Conservation (phyloP, 2,888 invertebrate species). For the Megalurothrips usitatus region DNA sequence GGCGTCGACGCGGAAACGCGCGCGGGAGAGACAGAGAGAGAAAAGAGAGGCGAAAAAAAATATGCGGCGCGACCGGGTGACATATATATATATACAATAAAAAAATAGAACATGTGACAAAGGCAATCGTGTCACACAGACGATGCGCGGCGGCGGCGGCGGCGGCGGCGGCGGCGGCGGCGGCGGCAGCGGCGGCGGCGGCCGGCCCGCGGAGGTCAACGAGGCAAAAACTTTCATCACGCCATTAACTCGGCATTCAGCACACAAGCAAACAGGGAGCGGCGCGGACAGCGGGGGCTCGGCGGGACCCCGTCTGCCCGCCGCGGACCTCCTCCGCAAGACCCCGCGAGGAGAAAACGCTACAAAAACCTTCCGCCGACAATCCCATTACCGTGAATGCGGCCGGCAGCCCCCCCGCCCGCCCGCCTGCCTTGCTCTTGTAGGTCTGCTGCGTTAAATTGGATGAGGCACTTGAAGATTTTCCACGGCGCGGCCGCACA, state of each 20-base stretch:
- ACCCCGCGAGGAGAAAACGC: neutral
- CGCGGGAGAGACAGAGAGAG: neutral
- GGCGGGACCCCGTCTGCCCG: neutral
- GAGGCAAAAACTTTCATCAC: constrained; percentile 13
- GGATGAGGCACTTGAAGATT: neutral
- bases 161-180: neutral
- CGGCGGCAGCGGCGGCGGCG: neutral
- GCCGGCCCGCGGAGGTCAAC: neutral
- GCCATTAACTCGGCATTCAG: constrained; percentile 15
- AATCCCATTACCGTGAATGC: neutral
- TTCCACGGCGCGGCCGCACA: too few species aligned
- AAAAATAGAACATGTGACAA: neutral
- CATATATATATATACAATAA: neutral
- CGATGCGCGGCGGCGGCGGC: neutral
- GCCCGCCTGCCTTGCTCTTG: too few species aligned
- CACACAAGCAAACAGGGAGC: neutral
- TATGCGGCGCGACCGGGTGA: neutral
- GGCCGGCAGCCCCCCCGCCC: neutral
- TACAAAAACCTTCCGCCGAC: neutral
- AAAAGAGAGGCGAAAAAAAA: neutral
- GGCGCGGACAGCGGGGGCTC: neutral
- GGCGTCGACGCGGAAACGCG: neutral
- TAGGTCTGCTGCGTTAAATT: neutral
- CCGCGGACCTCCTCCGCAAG: neutral
- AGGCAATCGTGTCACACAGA: neutral